Evolutionary conservation across 2,888 invertebrate species (phyloP).

Genomic region (Hyalella azteca): DNA sequence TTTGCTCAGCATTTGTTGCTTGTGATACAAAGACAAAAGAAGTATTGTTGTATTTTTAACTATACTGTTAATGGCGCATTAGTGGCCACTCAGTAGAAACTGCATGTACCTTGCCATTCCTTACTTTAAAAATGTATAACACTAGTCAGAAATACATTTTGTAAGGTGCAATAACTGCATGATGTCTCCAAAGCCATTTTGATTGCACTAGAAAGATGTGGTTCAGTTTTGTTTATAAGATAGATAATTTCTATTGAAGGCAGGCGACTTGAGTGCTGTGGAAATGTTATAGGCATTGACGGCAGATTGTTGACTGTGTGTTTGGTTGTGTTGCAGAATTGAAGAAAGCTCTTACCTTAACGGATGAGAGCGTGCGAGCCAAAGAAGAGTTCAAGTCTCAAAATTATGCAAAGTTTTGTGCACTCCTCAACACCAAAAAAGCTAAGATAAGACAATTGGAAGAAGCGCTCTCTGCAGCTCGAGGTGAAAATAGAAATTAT

Average conservation of each 20-base stretch:
- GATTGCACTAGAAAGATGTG: background rate
- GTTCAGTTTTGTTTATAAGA: background rate
- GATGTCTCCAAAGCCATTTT: background rate
- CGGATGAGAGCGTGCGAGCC: background rate
- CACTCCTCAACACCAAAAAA: background rate
- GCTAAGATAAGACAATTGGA: background rate
- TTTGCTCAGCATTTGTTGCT: too few relatives aligned
- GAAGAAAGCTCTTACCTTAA: background rate
- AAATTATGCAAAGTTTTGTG: conserved; percentile 17
- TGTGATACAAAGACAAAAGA: too few relatives aligned
- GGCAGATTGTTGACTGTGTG: background rate
- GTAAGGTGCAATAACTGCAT: background rate
- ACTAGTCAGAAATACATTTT: too few relatives aligned
- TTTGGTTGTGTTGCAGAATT: background rate
- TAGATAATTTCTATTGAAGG: background rate
- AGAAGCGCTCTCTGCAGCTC: background rate
- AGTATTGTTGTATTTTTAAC: too few relatives aligned
- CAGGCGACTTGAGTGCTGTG: too few relatives aligned
- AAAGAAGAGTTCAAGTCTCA: background rate
- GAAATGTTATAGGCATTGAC: too few relatives aligned
- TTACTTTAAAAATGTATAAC: too few relatives aligned
- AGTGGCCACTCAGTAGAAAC: too few relatives aligned
- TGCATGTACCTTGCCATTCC: too few relatives aligned
- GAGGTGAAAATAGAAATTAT: background rate
- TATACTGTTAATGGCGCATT: too few relatives aligned